Conservation (phyloP, 2,888 invertebrate genomes). For the Microctonus hyperodae region DNA sequence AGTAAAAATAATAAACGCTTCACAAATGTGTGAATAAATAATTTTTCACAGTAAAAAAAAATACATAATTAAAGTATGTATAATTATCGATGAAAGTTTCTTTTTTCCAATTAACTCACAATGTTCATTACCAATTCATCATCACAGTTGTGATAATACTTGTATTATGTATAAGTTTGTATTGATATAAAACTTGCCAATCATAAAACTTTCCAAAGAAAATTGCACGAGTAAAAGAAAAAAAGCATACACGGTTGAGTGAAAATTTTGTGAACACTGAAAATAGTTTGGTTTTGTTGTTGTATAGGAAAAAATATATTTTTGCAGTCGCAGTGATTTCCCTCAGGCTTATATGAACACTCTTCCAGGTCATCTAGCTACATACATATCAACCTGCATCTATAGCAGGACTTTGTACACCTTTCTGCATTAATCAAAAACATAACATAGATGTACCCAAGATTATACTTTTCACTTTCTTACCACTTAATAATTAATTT, state of each 20-base stretch:
- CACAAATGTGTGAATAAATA: too few relatives aligned
- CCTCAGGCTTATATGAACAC: conserved; percentile 5
- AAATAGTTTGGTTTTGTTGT: not conserved
- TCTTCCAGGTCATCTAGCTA: conserved; percentile 7
- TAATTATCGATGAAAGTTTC: too few relatives aligned
- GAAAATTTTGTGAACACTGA: not conserved
- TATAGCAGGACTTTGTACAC: conserved; percentile 3
- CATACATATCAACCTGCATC: too few relatives aligned
- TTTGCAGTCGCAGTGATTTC: conserved; percentile 13
- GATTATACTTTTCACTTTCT: too few relatives aligned
- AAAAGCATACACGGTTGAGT: not conserved
- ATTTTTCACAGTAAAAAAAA: too few relatives aligned
- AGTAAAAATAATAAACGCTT: not conserved
- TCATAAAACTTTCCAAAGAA: not conserved
- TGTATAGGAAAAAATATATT: not conserved
- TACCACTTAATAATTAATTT: too few relatives aligned
- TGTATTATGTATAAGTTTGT: not conserved
- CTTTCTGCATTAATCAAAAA: not conserved
- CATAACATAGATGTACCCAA: too few relatives aligned
- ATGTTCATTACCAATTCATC: not conserved
- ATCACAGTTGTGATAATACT: not conserved
- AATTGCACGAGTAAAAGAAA: not conserved
- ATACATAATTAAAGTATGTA: too few relatives aligned
- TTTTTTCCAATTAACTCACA: not conserved
- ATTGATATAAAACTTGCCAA: not conserved